A percentile compares a stretch with the other conserved stretches of the same genome.
Conservation (phyloP, 2,797 vertebrate genomes). For the Catostomus latipinnis region DNA sequence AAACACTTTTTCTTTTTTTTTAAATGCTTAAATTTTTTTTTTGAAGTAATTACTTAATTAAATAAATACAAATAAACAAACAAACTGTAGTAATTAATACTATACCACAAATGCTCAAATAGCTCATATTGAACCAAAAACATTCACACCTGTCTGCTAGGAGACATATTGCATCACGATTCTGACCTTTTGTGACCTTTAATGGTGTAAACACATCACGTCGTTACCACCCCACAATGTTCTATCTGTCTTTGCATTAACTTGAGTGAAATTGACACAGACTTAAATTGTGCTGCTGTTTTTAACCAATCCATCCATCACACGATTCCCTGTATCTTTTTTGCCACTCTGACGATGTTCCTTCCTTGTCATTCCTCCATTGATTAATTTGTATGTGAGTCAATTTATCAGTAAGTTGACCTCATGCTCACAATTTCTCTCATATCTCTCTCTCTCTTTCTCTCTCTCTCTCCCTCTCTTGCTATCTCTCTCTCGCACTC, state of each 20-base stretch:
- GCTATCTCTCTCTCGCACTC: no score
- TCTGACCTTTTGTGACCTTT: constrained; percentile 10
- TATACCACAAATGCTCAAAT: no score
- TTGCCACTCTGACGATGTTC: constrained; percentile 18
- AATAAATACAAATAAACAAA: no score
- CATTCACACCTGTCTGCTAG: no score
- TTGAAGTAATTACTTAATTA: no score
- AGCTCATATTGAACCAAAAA: no score
- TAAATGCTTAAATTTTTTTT: no score
- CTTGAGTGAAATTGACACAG: not conserved
- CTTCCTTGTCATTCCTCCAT: not conserved
- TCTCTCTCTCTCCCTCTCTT: not conserved
- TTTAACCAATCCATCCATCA: not conserved
- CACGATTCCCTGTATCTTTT: constrained; percentile 6
- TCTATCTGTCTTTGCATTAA: not conserved
- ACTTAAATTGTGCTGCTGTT: not conserved
- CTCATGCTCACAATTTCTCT: constrained; percentile 21
- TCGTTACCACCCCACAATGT: not conserved
- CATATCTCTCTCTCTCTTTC: not conserved
- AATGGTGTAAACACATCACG: not conserved
- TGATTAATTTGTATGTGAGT: constrained; percentile 41
- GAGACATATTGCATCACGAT: not conserved
- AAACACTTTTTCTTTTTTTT: no score
- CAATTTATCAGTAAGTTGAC: constrained; percentile 47
- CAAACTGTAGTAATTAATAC: no score